Evolutionary conservation across 2,113 vertebrate species (phyloP).

Genomic region (Tupaia chinensis): DNA sequence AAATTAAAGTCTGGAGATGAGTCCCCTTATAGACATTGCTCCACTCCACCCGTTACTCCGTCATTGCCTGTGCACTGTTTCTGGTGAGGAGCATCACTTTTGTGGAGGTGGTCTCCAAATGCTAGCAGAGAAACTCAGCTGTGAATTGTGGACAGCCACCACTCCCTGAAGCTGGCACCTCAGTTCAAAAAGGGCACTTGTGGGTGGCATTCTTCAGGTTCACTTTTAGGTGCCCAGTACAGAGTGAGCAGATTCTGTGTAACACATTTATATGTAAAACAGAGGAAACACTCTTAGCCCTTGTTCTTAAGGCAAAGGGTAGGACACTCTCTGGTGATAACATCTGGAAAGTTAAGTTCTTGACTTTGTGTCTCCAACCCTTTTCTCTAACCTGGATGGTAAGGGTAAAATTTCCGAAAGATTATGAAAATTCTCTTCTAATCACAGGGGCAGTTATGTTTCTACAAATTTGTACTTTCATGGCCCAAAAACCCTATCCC

Average conservation of each 20-base stretch:
- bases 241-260: neutral
- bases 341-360: neutral
- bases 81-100: neutral
- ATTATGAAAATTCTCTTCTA: neutral
- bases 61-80: neutral
- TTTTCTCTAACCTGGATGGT: neutral
- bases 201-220: neutral
- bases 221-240: neutral
- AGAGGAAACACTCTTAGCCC: neutral
- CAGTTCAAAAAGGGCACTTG: neutral
- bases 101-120: neutral
- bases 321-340: neutral
- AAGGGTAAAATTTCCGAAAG: neutral
- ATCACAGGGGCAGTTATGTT: neutral
- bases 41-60: neutral
- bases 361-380: neutral
- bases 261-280: neutral
- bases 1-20: neutral
- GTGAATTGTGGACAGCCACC: neutral
- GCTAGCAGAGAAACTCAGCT: neutral
- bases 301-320: neutral
- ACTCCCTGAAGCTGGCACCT: neutral
- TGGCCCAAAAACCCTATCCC: neutral
- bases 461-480: slow-evolving; percentile 18
- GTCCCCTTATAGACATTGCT: neutral